Percentiles rank a stretch among this genome's conserved stretches.
These are phyloP conservation scores for Axea sp. DNA, from an alignment of 2,888 invertebrate species.

Conservation along the genomic window DNA sequence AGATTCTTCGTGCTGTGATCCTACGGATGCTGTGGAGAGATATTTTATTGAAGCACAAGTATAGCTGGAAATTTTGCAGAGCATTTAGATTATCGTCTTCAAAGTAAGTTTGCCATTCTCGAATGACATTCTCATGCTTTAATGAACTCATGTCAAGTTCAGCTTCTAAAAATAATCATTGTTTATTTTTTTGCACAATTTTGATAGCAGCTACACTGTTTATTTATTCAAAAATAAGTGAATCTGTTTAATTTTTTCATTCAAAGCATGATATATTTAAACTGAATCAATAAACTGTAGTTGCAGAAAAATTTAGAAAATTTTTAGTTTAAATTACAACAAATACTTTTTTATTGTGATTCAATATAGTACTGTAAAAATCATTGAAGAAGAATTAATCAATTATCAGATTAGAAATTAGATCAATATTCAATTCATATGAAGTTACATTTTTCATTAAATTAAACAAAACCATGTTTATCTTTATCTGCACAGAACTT, in stretches of 20 bases:
- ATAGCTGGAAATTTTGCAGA: too few species aligned
- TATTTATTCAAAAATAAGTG: conserved; percentile 14
- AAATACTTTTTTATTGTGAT: too few species aligned
- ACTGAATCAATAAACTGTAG: too few species aligned
- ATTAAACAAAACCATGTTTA: conserved; percentile 38
- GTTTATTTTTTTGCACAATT: conserved; percentile 14
- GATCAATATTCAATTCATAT: conserved; percentile 11
- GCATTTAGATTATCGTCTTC: conserved; percentile 33
- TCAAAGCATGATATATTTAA: too few species aligned
- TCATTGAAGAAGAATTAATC: too few species aligned
- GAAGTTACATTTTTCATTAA: conserved; percentile 41
- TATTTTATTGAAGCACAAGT: too few species aligned
- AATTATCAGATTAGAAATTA: too few species aligned
- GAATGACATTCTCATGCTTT: conserved; percentile 28
- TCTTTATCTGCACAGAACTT: conserved; percentile 19
- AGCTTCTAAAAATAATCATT: conserved; percentile 31
- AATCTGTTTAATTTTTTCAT: conserved; percentile 21
- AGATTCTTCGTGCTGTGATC: too few species aligned
- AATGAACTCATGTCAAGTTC: conserved; percentile 28
- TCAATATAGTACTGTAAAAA: too few species aligned
- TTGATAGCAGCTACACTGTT: background rate
- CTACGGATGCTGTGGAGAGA: too few species aligned
- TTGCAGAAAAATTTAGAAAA: too few species aligned
- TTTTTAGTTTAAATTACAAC: too few species aligned
- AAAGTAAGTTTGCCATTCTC: conserved; percentile 28